A percentile compares a stretch with the other conserved stretches of the same genome.
Conservation (phyloP, 64 coral and sea anemone species). For the Hydrozoanthus tunicans region DNA sequence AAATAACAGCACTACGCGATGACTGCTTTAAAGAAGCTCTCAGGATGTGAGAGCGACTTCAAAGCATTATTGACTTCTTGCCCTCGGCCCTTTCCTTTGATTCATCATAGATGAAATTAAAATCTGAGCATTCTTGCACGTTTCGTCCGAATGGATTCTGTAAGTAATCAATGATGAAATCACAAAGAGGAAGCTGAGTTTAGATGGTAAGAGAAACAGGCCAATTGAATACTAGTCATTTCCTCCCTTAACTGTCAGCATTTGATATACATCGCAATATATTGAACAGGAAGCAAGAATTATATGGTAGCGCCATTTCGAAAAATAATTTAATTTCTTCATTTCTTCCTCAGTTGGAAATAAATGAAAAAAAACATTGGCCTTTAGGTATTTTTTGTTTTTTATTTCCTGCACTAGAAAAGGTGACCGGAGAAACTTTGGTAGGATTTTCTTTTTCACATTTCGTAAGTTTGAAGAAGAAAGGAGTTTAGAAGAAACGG, state of each 20-base stretch:
- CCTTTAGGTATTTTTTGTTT: slow-evolving; percentile 20
- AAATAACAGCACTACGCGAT: not conserved
- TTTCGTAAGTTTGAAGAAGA: not conserved
- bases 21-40: not conserved
- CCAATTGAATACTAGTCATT: slow-evolving; percentile 17
- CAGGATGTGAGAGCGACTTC: not conserved
- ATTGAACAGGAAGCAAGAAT: slow-evolving; percentile 39
- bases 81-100: slow-evolving; percentile 10
- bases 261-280: slow-evolving; percentile 59
- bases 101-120: slow-evolving; percentile 41
- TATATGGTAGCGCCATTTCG: not conserved
- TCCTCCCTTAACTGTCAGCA: slow-evolving; percentile 8
- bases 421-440: not conserved
- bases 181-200: slow-evolving; percentile 23
- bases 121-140: slow-evolving; percentile 48
- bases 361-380: slow-evolving; percentile 12
- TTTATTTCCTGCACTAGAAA: not conserved
- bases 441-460: not conserved
- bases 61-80: slow-evolving; percentile 20
- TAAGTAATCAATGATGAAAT: slow-evolving; percentile 31
- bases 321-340: slow-evolving; percentile 12
- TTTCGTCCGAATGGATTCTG: slow-evolving; percentile 3
- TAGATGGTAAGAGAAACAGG: not conserved
- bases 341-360: slow-evolving; percentile 9
- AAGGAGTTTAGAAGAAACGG: not conserved